A percentile compares a stretch with the other conserved stretches of the same genome.
Evolutionary conservation across 64 coral and sea anemone genomes (phyloP).

Genomic region (Astreopora myriophthalma): DNA sequence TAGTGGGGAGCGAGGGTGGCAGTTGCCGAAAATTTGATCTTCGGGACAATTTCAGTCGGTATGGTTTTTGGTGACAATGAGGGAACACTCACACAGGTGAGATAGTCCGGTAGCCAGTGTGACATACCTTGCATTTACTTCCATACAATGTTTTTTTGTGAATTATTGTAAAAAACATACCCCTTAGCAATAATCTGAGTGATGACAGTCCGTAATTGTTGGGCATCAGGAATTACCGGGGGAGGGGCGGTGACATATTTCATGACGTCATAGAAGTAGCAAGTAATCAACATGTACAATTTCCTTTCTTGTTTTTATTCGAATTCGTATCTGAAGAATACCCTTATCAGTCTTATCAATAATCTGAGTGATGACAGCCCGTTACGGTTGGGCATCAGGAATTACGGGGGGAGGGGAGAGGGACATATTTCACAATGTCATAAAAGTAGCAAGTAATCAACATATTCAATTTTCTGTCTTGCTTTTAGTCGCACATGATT

Average conservation of each 20-base stretch:
- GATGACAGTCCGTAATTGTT: neutral
- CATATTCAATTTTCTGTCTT: slow-evolving; percentile 18
- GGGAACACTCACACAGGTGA: no score
- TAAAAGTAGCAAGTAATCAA: slow-evolving; percentile 52
- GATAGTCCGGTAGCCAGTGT: slow-evolving; percentile 60
- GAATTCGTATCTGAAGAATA: slow-evolving; percentile 62
- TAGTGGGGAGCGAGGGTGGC: no score
- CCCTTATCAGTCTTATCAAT: neutral
- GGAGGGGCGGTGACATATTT: neutral
- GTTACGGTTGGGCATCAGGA: neutral
- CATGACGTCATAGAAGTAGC: neutral
- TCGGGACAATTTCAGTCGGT: no score
- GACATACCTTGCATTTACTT: slow-evolving; percentile 65
- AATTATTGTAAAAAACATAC: slow-evolving; percentile 65
- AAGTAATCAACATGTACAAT: neutral
- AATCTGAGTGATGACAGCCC: neutral
- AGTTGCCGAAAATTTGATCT: no score
- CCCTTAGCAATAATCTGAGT: neutral
- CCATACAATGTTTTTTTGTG: slow-evolving; percentile 76
- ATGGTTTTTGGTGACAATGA: no score
- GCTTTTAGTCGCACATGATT: slow-evolving; percentile 16
- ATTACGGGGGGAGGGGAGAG: neutral
- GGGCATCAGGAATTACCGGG: neutral
- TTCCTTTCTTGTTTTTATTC: neutral
- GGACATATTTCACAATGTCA: slow-evolving; percentile 35